Base-by-base conservation (phyloP, 2,113 vertebrate species). In the Eulacestoma nigropectus region DNA sequence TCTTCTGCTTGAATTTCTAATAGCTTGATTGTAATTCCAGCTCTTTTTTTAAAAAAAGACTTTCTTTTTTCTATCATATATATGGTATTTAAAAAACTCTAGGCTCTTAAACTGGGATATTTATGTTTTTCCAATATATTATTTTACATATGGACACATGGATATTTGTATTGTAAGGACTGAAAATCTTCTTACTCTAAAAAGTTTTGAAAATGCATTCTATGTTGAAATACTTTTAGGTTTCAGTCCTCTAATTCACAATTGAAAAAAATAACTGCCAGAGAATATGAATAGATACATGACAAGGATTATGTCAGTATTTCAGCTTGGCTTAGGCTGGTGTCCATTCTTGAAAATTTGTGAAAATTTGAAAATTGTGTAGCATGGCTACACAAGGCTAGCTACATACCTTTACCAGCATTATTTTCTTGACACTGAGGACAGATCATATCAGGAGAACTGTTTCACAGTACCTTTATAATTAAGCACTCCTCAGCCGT, bases 381-480 rank as follows among this genome's bases (percentile, higher is more conserved):
- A 92, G 85, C 10, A 0, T 68, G 80, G 87, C 93, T 95, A 93
- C 83, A 72, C 19, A 77, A 90, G 90, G 75, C 92, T 96, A 94
- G 73, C 92, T 96, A 96, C 93, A 93, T 96, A 96, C 95, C 93
- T 97, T 93, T 50, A 74, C 92, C 85, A 90, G 89, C 69, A 96
- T 72, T 92, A 96, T 78, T 96, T 95, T 75, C 95, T 93, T 92
- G 95, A 77, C 0, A 90, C 93, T 96, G 95, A 97, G 95, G 90
- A 84, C 92, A 93, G 63, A 93, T 74, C 78, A 8, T 88, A 63
- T 32, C 87, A 94, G 93, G 92, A 97, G 95, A 97, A 90, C 95
- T 96, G 95, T 95, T 96, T 97, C 93, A 96, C 95, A 95, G 92
- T 96, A 97, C 90, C 96, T 97, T 97, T 97, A 96, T 10, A 96